Evolutionary conservation across 2,888 invertebrate genomes (phyloP).

Genomic region (Isoperla grammatica): DNA sequence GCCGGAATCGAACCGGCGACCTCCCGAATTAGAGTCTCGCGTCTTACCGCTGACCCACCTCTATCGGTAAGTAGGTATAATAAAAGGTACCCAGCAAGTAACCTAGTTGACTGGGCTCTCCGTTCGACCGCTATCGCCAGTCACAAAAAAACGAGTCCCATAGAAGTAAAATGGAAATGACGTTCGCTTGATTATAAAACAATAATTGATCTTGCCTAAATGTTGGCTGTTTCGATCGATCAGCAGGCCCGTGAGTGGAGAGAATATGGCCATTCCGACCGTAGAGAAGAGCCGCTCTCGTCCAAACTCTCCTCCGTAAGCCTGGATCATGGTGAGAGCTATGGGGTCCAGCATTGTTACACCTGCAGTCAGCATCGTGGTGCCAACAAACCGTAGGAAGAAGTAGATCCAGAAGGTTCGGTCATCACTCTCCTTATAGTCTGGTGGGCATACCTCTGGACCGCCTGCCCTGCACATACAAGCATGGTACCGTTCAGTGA

Average conservation of each 20-base stretch:
- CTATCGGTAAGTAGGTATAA: too few relatives aligned
- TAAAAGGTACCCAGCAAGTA: too few relatives aligned
- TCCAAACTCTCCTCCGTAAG: conserved; percentile 76
- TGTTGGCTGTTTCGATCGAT: conserved; percentile 63
- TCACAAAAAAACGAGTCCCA: not conserved
- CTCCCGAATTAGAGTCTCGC: too few relatives aligned
- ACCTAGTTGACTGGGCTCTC: too few relatives aligned
- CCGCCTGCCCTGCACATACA: conserved; percentile 60
- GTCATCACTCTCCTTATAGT: conserved; percentile 71
- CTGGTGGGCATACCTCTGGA: conserved; percentile 71
- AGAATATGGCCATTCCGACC: conserved; percentile 76
- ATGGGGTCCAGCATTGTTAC: conserved; percentile 87
- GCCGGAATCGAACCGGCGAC: too few relatives aligned
- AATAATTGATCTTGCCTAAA: conserved; percentile 33
- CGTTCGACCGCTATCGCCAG: too few relatives aligned
- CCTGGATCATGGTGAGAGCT: conserved; percentile 77
- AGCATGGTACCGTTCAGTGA: too few relatives aligned
- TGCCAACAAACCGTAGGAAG: conserved; percentile 68
- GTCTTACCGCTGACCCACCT: too few relatives aligned
- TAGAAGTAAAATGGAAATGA: not conserved
- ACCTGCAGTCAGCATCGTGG: conserved; percentile 76
- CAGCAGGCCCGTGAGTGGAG: conserved; percentile 71
- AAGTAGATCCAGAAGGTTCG: conserved; percentile 81
- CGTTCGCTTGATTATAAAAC: too few relatives aligned
- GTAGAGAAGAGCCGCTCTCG: conserved; percentile 74